Evolutionary conservation across 2,113 vertebrate genomes (phyloP), one percentile per base, ranked within the genome.

Genomic region (Heliornis fulica): DNA sequence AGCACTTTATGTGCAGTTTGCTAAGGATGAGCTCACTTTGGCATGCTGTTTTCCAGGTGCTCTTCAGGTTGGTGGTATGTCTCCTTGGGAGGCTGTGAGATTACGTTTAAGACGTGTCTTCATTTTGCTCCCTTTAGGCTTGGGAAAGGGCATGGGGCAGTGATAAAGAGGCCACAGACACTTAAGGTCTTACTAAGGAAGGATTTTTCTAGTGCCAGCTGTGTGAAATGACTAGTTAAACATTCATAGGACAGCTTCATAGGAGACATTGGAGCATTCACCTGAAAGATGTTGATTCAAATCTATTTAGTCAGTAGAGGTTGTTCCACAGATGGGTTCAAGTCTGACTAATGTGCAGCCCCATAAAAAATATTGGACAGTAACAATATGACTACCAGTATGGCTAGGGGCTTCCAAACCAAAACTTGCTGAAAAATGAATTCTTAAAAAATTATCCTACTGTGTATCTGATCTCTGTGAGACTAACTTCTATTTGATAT

Each of bases 161-260:
- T 23, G 57, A 11, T 64, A 68, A 85, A 64, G 10, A 31, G 40
- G 31, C 23, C 61, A 29, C 31, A 51, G 65, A 60, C 26, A 22
- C 65, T 40, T 90, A 4, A 56, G 25, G 22, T 48, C 15, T 45
- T 36, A 50, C 74, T 46, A 74, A 12, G 31, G 28, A 61, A 50
- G 15, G 25, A 28, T 71, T 93, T 80, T 79, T 89, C 36, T 57
- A 50, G 45, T 28, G 51, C 54, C 41, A 48, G 31, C 31, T 32
- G 59, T 89, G 80, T 16, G 17, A 94, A 92, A 45, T 85, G 57
- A 32, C 63, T 96, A 9, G 81, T 88, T 75, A 94, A 91, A 76
- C 31, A 48, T 95, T 93, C 26, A 76, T 75, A 50, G 72, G 41
- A 38, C 46, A 91, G 41, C 45, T 74, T 84, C 68, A 11, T n/a